Evolutionary conservation across 2,888 invertebrate species (phyloP).

Genomic region (Melitaea athalia): DNA sequence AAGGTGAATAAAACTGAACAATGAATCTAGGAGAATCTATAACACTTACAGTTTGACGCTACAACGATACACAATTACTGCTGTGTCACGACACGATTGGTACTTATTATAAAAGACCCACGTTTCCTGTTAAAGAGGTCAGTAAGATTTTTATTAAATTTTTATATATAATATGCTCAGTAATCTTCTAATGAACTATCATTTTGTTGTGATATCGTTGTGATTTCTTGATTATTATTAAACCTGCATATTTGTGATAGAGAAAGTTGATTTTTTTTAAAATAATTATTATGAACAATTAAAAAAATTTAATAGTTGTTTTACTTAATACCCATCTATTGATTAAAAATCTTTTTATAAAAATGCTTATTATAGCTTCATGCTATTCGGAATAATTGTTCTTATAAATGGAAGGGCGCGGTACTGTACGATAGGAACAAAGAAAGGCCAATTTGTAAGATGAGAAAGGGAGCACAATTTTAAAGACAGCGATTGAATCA

Average conservation of each 20-base stretch:
- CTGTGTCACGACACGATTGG: conserved; percentile 46
- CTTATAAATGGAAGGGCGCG: conserved; percentile 48
- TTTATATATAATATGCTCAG: conserved; percentile 46
- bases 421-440: conserved; percentile 63
- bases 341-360: conserved; percentile 13
- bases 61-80: conserved; percentile 36
- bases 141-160: conserved; percentile 46
- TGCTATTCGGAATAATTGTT: conserved; percentile 40
- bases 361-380: conserved; percentile 22
- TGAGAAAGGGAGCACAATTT: conserved; percentile 79
- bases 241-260: conserved; percentile 15
- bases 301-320: not conserved
- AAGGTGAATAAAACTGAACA: conserved; percentile 32
- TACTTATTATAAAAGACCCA: conserved; percentile 45
- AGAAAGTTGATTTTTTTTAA: conserved; percentile 20
- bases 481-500: conserved; percentile 73
- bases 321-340: not conserved
- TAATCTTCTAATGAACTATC: conserved; percentile 39
- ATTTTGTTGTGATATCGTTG: conserved; percentile 13
- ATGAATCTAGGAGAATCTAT: conserved; percentile 39
- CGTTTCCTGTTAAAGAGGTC: conserved; percentile 52
- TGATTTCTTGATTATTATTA: conserved; percentile 16
- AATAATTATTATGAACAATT: conserved; percentile 2
- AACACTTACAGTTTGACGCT: conserved; percentile 37
- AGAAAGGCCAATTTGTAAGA: conserved; percentile 77